These are phyloP conservation scores for Condylostylus longicornis DNA, from an alignment of 1,140 invertebrate genomes.

Conservation along the genomic window DNA sequence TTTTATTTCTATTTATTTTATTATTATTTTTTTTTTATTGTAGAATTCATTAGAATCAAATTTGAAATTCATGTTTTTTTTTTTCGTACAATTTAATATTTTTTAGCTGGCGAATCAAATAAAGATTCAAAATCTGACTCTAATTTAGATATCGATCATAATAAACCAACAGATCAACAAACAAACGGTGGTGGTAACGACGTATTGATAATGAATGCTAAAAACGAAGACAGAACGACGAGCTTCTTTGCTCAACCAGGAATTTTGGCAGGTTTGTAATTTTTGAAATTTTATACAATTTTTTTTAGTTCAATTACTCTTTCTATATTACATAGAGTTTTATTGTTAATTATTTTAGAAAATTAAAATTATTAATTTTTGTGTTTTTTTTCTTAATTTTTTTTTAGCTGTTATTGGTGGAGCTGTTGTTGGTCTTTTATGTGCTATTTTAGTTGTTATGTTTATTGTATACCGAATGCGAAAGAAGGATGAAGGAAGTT, in stretches of 20 bases:
- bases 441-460: constrained; percentile 96
- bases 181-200: constrained; percentile 34
- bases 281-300: not conserved
- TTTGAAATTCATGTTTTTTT: too few species aligned
- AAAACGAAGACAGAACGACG: constrained; percentile 62
- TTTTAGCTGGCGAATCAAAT: constrained; percentile 4
- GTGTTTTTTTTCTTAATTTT: constrained; percentile 2
- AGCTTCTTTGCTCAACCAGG: constrained; percentile 90
- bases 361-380: not conserved
- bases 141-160: constrained; percentile 25
- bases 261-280: constrained; percentile 68
- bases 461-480: constrained; percentile 99
- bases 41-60: too few species aligned
- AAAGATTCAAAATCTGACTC: too few species aligned
- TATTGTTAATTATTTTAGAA: not conserved
- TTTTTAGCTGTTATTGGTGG: constrained; percentile 92
- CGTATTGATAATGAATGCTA: constrained; percentile 62
- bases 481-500: constrained; percentile 99
- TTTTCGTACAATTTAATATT: too few species aligned
- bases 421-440: constrained; percentile 89
- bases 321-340: not conserved
- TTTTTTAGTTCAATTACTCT: too few species aligned
- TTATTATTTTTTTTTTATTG: not conserved
- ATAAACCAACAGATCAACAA: constrained; percentile 23
- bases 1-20: not conserved